Evolutionary conservation across 2,113 vertebrate species (phyloP).

Genomic region (Condylura cristata): DNA sequence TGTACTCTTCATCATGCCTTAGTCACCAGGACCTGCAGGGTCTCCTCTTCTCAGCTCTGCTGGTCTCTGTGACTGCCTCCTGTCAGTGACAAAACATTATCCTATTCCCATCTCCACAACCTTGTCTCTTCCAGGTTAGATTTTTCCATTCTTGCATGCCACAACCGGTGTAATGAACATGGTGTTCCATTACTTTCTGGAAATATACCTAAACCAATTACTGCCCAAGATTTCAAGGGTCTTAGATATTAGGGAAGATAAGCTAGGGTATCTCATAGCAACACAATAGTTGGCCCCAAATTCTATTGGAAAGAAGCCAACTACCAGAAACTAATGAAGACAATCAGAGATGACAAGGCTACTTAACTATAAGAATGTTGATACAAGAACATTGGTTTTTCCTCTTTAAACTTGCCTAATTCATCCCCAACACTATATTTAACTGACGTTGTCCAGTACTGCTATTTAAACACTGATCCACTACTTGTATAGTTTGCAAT

Average conservation of each 20-base stretch:
- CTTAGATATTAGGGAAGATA: not conserved
- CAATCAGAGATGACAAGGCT: not conserved
- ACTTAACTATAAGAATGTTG: not conserved
- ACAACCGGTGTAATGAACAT: conserved; percentile 28
- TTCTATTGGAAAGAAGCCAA: not conserved
- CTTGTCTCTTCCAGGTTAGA: not conserved
- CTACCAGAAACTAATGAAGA: not conserved
- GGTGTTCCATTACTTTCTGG: not conserved
- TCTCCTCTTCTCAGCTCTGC: not conserved
- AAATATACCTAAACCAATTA: conserved; percentile 1
- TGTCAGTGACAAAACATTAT: not conserved
- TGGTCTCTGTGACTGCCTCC: not conserved
- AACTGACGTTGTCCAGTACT: not conserved
- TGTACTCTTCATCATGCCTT: not conserved
- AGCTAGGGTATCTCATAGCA: not conserved
- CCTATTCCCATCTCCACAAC: not conserved
- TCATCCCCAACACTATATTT: not conserved
- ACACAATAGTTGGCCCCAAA: not conserved
- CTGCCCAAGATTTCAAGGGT: not conserved
- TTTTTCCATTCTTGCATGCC: not conserved
- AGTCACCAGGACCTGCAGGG: not conserved
- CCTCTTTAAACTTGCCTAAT: not conserved
- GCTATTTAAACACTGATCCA: not conserved
- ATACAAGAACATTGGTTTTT: not conserved
- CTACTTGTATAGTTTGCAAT: not conserved